These are phyloP conservation scores for Micrastur ruficollis DNA, from an alignment of 2,797 vertebrate species.

Conservation along the genomic window DNA sequence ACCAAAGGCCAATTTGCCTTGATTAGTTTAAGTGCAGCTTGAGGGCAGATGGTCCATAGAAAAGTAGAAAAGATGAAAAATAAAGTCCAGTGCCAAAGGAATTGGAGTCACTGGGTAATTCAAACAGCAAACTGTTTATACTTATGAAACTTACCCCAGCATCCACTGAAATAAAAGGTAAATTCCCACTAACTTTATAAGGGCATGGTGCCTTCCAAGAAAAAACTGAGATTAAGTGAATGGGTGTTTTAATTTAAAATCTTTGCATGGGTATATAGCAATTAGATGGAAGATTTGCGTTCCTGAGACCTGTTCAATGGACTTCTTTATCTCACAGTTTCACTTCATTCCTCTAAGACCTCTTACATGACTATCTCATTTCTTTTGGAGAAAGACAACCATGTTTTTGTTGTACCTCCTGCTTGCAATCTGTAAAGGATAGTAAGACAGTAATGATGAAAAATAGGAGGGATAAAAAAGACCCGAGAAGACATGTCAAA, in stretches of 20 bases:
- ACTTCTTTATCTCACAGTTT: not conserved
- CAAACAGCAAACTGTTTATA: not conserved
- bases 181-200: not conserved
- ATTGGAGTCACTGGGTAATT: not conserved
- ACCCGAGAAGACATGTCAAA: not conserved
- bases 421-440: not conserved
- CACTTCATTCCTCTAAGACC: not conserved
- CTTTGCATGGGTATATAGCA: not conserved
- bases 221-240: not conserved
- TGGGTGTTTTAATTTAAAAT: not conserved
- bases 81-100: not conserved
- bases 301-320: not conserved
- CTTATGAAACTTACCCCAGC: not conserved
- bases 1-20: not conserved
- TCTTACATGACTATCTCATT: not conserved
- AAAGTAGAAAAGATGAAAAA: not conserved
- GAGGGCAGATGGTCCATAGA: not conserved
- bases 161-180: not conserved
- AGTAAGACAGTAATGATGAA: not conserved
- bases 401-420: not conserved
- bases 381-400: not conserved
- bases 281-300: not conserved
- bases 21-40: not conserved
- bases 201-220: rapidly evolving
- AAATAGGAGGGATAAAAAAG: not conserved